phyloP scores from a whole-genome alignment of 2,113 vertebrate species.

The Ginglymostoma cirratum region DNA sequence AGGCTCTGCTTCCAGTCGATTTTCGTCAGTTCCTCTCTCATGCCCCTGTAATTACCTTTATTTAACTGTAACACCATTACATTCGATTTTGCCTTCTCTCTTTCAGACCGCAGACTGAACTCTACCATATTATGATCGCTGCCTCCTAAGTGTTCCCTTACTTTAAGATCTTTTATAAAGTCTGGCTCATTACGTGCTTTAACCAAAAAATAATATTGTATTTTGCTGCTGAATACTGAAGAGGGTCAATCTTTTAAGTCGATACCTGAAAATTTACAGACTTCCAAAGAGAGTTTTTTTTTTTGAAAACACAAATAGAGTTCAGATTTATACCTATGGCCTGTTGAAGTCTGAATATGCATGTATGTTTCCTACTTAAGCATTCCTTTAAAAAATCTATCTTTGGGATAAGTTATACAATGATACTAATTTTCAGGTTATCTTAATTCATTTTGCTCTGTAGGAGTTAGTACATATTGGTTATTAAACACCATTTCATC shows the following conservation, averaged over 20 bases:
- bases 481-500: neutral
- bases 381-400: neutral
- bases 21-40: no score
- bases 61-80: no score
- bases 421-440: neutral
- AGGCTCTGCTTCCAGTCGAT: no score
- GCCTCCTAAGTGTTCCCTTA: no score
- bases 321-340: neutral
- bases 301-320: neutral
- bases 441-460: neutral
- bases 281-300: neutral
- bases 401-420: neutral
- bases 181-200: no score
- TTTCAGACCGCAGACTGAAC: no score
- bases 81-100: no score
- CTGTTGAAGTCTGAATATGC: neutral
- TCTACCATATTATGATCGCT: no score
- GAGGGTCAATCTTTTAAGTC: neutral
- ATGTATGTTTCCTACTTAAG: neutral
- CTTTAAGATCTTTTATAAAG: no score
- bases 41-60: no score
- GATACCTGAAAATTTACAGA: neutral
- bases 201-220: neutral
- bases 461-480: neutral
- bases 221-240: neutral